Percentiles rank a stretch among this genome's conserved stretches.
Conservation (phyloP, 2,113 vertebrate species). For the Chloebia gouldiae region DNA sequence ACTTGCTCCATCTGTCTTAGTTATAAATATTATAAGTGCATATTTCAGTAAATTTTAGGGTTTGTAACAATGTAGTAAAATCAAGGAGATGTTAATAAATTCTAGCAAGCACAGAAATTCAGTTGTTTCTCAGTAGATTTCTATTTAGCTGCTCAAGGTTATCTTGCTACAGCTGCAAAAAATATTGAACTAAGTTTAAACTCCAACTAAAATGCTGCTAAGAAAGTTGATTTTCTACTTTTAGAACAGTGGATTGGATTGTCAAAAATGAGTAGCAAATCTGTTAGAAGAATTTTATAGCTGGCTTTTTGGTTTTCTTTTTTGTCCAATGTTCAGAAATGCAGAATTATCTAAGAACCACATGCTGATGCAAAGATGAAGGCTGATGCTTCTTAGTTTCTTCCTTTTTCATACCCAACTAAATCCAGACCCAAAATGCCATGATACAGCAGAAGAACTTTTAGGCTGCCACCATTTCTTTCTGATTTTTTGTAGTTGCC, state of each 20-base stretch:
- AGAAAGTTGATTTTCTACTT: background rate
- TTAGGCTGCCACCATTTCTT: background rate
- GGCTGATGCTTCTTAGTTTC: background rate
- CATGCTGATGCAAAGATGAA: background rate
- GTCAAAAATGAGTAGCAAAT: background rate
- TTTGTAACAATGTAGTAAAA: constrained; percentile 7
- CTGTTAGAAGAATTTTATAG: background rate
- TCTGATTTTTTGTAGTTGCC: background rate
- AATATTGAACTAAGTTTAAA: background rate
- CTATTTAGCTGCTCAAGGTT: background rate
- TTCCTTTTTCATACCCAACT: background rate
- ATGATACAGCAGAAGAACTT: background rate
- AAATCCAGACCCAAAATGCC: background rate
- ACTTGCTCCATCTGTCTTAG: constrained; percentile 14
- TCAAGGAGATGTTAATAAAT: constrained; percentile 13
- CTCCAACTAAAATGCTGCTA: background rate
- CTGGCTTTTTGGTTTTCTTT: background rate
- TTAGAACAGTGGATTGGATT: background rate
- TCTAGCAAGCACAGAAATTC: background rate
- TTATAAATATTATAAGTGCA: constrained; percentile 24
- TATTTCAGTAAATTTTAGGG: background rate
- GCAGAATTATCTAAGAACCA: background rate
- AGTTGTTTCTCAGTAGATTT: background rate
- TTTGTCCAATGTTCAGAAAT: background rate
- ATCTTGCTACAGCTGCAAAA: background rate